Evolutionary conservation across 2,888 invertebrate species (phyloP).

Genomic region (Dermolepida albohirtum): DNA sequence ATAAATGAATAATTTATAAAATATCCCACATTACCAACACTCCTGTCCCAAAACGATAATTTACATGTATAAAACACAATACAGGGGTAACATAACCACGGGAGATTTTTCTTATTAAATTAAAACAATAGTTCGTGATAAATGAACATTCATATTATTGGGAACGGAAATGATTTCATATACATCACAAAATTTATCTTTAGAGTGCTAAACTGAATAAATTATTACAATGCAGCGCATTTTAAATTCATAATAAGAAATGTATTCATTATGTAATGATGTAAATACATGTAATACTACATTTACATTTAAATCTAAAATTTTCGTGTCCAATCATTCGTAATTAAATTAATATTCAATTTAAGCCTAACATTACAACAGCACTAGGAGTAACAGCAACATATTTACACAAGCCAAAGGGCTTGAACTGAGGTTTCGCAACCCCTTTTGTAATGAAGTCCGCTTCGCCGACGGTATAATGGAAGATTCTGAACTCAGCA

Average conservation of each 20-base stretch:
- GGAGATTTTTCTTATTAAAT: conserved; percentile 32
- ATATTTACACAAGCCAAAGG: no score
- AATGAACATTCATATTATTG: conserved; percentile 10
- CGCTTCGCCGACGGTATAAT: conserved; percentile 5
- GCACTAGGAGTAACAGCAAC: no score
- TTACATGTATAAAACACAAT: conserved; percentile 33
- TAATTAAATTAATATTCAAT: no score
- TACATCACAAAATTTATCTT: conserved; percentile 1
- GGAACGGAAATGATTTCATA: conserved; percentile 34
- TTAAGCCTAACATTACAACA: no score
- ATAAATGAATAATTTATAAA: conserved; percentile 32
- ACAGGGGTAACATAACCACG: conserved; percentile 11
- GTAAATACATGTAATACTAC: no score
- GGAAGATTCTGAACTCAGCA: conserved; percentile 23
- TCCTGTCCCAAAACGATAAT: conserved; percentile 30
- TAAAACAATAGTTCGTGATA: conserved; percentile 34
- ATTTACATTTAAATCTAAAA: no score
- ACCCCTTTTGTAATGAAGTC: conserved; percentile 4
- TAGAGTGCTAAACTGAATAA: neutral
- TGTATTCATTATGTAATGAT: no score
- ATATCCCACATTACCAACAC: conserved; percentile 25
- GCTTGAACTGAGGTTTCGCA: conserved; percentile 1
- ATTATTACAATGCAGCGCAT: no score
- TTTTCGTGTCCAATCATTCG: no score
- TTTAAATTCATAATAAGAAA: no score